Evolutionary conservation across 2,888 invertebrate genomes (phyloP), one percentile per base, ranked within the genome.

Genomic region (Drosophila maculinotata): DNA sequence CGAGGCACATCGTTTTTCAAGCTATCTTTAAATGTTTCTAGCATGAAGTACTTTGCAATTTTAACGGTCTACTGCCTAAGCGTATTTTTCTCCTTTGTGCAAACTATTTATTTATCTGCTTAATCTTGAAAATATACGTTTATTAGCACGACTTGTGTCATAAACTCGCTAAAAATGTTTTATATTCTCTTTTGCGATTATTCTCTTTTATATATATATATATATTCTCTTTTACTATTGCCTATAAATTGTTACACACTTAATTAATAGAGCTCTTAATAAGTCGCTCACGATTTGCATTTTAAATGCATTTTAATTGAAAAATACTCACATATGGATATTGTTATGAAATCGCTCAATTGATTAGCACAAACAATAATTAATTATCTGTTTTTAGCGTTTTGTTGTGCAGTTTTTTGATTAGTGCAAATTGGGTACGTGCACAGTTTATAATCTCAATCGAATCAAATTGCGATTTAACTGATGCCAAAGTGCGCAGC

Each of bases 1-100:
- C 26, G 48, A 10, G 38, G 26, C 62, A 47, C 45, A 36, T 10
- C 8, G 15, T 35, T 42, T 45, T 39, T 39, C 7, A 26, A 39
- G 59, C 31, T 71, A 66, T 60, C 51, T 68, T 57, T 72, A 62
- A 70, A 69, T 65, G 56, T 14, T 41, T 53, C 71, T 64, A 58
- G 26, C 66, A 79, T 51, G 57, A 71, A 68, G 38, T 42, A 63
- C 56, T 54, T 59, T 14, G 58, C 53, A 52, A 56, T 41, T 57
- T 66, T 39, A 49, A 49, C 63, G 33, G 57, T 20, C 23, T 30
- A n/a, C 15, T 14, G 1, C 7, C 15, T 23, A n/a, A n/a, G 9
- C 20, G 4, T 3, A 17, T 10, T 38, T 33, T 51, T 20, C 31
- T 47, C 1, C 28, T 44, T 9, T 36, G 39, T 41, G n/a, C n/a